Evolutionary conservation across 2,797 vertebrate species (phyloP).

Genomic region (Pseudotriccus pelzelni): DNA sequence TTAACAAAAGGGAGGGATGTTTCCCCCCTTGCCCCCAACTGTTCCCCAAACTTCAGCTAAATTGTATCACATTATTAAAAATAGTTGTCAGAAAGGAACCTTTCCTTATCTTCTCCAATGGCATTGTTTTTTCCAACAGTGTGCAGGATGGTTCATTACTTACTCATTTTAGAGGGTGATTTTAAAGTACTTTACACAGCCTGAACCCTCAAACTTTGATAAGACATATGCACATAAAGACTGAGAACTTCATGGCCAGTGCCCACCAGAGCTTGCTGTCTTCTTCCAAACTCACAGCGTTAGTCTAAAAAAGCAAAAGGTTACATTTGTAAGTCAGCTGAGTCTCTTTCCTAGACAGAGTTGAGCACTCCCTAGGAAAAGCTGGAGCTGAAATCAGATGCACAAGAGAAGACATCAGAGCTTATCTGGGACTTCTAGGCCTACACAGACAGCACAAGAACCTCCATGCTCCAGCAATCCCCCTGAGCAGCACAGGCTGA

Average conservation of each 20-base stretch:
- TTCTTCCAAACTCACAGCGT: not conserved
- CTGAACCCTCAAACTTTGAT: not conserved
- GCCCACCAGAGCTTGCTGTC: not conserved
- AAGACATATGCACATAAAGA: not conserved
- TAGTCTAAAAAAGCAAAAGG: not conserved
- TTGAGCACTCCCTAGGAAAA: not conserved
- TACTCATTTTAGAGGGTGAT: not conserved
- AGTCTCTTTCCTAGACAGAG: not conserved
- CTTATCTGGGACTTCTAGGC: not conserved
- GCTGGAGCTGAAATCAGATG: not conserved
- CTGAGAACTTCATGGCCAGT: not conserved
- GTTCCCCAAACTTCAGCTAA: not conserved
- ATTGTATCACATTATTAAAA: not conserved
- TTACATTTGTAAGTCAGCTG: not conserved
- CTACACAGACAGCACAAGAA: not conserved
- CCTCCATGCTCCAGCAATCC: not conserved
- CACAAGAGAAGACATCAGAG: not conserved
- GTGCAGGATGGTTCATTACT: not conserved
- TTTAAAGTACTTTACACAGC: not conserved
- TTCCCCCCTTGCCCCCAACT: not conserved
- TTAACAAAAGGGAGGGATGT: constrained; percentile 7
- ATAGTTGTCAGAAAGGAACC: not conserved
- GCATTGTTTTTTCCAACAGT: not conserved
- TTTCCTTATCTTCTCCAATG: not conserved
- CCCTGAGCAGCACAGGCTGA: not conserved